Evolutionary conservation across 2,113 vertebrate genomes (phyloP).

Genomic region (Gyps fulvus): DNA sequence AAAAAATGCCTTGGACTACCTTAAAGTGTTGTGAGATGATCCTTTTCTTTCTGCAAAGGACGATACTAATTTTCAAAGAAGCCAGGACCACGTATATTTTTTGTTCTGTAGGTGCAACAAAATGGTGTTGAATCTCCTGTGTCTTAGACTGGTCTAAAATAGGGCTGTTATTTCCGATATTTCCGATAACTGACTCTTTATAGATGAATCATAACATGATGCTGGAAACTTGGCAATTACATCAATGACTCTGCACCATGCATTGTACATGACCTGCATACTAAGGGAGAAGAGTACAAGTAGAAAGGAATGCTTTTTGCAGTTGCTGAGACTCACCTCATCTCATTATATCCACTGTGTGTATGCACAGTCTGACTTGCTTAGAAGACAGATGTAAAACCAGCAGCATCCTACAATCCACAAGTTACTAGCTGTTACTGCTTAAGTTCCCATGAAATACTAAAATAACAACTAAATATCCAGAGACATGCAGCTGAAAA

Average conservation of each 20-base stretch:
- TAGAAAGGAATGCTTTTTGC: not conserved
- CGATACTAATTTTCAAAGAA: not conserved
- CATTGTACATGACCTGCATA: not conserved
- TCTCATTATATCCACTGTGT: not conserved
- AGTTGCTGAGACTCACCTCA: not conserved
- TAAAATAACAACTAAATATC: not conserved
- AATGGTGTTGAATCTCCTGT: not conserved
- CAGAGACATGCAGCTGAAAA: not conserved
- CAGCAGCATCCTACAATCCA: not conserved
- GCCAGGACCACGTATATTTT: not conserved
- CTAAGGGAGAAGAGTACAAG: not conserved
- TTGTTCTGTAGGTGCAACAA: not conserved
- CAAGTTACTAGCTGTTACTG: not conserved
- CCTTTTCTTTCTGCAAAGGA: not conserved
- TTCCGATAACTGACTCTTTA: not conserved
- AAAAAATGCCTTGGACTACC: not conserved
- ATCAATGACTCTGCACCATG: not conserved
- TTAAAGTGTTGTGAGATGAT: not conserved
- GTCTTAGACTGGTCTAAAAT: not conserved
- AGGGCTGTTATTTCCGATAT: not conserved
- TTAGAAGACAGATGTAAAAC: not conserved
- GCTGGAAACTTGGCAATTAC: slow-evolving; percentile 2
- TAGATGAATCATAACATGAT: not conserved
- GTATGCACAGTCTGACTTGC: not conserved
- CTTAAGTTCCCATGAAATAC: not conserved